phyloP scores from a whole-genome alignment of 2,888 invertebrate genomes.

The Laothoe populi region DNA sequence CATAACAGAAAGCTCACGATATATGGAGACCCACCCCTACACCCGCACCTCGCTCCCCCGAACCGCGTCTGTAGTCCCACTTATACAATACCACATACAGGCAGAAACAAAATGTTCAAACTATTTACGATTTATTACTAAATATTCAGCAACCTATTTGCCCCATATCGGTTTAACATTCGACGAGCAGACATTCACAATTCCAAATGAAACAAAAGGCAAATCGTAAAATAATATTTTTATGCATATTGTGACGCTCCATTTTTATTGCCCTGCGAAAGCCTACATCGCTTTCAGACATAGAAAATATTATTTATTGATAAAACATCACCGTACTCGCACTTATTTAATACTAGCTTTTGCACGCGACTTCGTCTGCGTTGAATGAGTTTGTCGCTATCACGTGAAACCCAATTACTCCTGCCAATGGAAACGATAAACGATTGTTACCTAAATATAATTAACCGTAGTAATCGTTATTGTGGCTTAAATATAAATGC shows the following conservation, averaged over 20 bases:
- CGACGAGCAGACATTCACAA: constrained; percentile 46
- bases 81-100: constrained; percentile 44
- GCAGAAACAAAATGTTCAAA: constrained; percentile 61
- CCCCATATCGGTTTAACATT: constrained; percentile 50
- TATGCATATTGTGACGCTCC: constrained; percentile 36
- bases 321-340: not conserved
- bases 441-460: too few species aligned
- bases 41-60: constrained; percentile 24
- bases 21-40: constrained; percentile 48
- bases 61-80: constrained; percentile 33
- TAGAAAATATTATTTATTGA: constrained; percentile 18
- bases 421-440: too few species aligned
- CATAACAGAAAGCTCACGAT: constrained; percentile 70
- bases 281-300: constrained; percentile 10
- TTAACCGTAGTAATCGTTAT: too few species aligned
- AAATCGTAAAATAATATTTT: constrained; percentile 47
- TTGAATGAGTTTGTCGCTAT: too few species aligned
- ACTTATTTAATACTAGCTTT: not conserved
- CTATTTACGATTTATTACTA: constrained; percentile 61
- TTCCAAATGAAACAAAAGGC: constrained; percentile 47
- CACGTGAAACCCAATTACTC: too few species aligned
- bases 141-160: constrained; percentile 55
- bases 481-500: too few species aligned
- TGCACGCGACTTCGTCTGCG: too few species aligned
- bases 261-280: constrained; percentile 23